Base-by-base conservation (phyloP, 2,888 invertebrate species). In the Sarcophaga carnaria region DNA sequence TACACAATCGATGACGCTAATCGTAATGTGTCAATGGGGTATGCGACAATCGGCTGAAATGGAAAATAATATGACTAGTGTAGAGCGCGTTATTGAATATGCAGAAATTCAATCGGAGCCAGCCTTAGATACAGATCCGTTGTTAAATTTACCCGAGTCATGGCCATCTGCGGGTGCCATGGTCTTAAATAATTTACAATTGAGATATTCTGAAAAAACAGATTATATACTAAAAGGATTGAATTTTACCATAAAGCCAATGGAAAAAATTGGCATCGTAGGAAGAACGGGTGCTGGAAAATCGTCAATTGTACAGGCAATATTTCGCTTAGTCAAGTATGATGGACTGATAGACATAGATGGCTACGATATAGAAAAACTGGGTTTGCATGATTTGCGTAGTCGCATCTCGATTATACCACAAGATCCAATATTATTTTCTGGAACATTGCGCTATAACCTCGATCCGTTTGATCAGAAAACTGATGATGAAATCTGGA, bases 211-310 rank as follows among this genome's bases (percentile, higher is more conserved):
- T 2, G 94, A 94, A 0, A 94, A 95, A 0, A 96, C 96, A 47
- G 94, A 96, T 0, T 95, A 95, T 5, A 97, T 98, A 6, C 94
- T 98, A 37, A 97, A 95, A 89, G 94, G 96, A 89, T 93, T 97
- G n/a, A 96, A 94, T 89, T 96, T 97, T 85, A 92, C 92, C 17
- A 94, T 96, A 27, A 91, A 94, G 20, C 88, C 93, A 0, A 90
- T 88, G 88, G 93, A 93, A 87, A 93, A 97, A 96, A 94, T 97
- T 67, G 97, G 97, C 62, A 96, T 97, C 76, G 97, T 97, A 10
- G 98, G 98, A 0, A 95, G 98, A 83, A 98, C 98, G 0, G 98
- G 98, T 1, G 97, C 98, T 4, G 98, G 98, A 25, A 97, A 97
- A 92, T 97, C 97, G 0, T 97, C 97, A 0, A 93, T 97, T 27